Evolutionary conservation across 1,140 invertebrate species (phyloP).

Genomic region (Pararge aegeria): DNA sequence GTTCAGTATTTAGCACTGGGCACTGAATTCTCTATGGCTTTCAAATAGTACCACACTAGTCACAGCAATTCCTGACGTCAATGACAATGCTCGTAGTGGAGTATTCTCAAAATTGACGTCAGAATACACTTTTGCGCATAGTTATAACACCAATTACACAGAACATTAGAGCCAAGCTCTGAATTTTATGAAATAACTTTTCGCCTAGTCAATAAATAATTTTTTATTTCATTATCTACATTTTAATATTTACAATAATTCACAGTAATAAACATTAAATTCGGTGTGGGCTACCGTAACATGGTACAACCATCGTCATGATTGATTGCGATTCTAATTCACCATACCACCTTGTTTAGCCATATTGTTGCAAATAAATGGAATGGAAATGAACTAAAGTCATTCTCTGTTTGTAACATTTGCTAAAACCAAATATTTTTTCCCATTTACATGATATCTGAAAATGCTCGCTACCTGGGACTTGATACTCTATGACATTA

Average conservation of each 20-base stretch:
- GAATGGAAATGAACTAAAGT: constrained; percentile 6
- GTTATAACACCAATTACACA: too few species aligned
- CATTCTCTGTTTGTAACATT: background rate
- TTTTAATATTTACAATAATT: background rate
- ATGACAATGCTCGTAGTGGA: too few species aligned
- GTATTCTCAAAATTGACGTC: too few species aligned
- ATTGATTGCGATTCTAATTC: background rate
- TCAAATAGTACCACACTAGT: too few species aligned
- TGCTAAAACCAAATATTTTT: background rate
- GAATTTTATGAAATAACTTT: background rate
- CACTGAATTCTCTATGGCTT: too few species aligned
- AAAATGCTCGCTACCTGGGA: background rate
- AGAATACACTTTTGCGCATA: too few species aligned
- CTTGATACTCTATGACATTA: background rate
- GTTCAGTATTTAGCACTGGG: too few species aligned
- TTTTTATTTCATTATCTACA: background rate
- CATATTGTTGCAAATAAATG: background rate
- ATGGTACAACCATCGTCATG: background rate
- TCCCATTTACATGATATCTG: background rate
- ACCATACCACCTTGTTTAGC: background rate
- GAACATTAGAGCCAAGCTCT: background rate
- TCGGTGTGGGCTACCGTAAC: background rate
- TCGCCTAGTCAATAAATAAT: background rate
- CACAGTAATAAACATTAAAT: background rate
- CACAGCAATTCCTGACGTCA: too few species aligned